These are phyloP conservation scores for Oreohelix idahoensis DNA, from an alignment of 1,140 invertebrate species.

Conservation along the genomic window DNA sequence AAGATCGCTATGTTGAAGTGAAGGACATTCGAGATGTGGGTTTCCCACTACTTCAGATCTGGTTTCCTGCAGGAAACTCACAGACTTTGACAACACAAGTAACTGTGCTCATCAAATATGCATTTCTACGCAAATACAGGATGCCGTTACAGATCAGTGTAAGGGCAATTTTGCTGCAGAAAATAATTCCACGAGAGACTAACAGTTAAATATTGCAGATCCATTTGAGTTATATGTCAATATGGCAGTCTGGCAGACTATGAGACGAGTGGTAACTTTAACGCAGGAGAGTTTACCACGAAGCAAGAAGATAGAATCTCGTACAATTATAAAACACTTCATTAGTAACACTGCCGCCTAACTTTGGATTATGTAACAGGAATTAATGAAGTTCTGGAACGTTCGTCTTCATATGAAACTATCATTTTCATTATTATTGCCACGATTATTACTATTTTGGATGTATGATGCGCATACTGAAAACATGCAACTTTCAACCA, in stretches of 20 bases:
- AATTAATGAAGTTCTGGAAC: too few species aligned
- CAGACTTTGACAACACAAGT: neutral
- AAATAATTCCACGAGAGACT: neutral
- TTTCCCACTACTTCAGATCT: neutral
- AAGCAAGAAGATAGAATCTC: too few species aligned
- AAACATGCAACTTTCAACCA: too few species aligned
- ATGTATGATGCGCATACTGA: too few species aligned
- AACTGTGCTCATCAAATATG: neutral
- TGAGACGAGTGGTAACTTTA: too few species aligned
- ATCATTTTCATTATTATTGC: too few species aligned
- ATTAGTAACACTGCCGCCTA: too few species aligned
- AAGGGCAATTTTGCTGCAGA: neutral
- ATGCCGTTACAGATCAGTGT: neutral
- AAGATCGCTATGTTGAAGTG: neutral
- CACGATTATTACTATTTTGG: too few species aligned
- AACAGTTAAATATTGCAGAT: neutral
- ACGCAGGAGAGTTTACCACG: too few species aligned
- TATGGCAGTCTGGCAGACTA: neutral
- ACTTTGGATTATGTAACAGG: too few species aligned
- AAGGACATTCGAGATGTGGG: neutral
- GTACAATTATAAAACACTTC: too few species aligned
- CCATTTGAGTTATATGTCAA: neutral
- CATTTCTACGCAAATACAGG: neutral
- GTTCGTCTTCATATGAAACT: too few species aligned
- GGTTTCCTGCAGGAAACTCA: neutral